phyloP scores from a whole-genome alignment of 2,797 vertebrate genomes.

The Salmo trutta region DNA sequence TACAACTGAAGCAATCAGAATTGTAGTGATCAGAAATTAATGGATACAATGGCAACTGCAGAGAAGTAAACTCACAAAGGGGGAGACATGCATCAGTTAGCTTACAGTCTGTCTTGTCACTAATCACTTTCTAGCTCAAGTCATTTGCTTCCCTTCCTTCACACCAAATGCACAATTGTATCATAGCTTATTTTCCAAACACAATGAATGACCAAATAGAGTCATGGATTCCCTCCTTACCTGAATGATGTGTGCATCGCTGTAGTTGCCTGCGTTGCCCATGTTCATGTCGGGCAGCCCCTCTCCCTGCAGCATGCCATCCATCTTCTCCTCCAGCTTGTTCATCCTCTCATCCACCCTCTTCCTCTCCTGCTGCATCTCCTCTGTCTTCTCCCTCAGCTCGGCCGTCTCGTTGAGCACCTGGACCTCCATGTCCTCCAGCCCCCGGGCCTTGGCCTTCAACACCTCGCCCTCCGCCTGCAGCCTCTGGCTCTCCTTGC shows the following conservation, averaged over 20 bases:
- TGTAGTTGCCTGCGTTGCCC: constrained; percentile 65
- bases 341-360: constrained; percentile 71
- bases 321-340: constrained; percentile 78
- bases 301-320: constrained; percentile 70
- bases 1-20: background rate
- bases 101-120: too few relatives aligned
- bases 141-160: background rate
- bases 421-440: constrained; percentile 70
- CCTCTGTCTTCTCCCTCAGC: constrained; percentile 76
- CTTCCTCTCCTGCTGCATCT: constrained; percentile 75
- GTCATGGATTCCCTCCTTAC: constrained; percentile 58
- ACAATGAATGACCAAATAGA: background rate
- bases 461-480: constrained; percentile 68
- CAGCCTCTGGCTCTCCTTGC: constrained; percentile 68
- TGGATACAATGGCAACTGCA: background rate
- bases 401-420: constrained; percentile 73
- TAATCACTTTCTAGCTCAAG: background rate
- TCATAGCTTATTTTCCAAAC: constrained; percentile 11
- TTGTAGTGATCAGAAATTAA: background rate
- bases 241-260: constrained; percentile 78
- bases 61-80: background rate
- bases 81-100: background rate
- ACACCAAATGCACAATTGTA: background rate
- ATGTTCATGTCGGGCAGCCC: constrained; percentile 52
- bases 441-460: constrained; percentile 59